These are phyloP conservation scores for Apteryx mantelli DNA, from an alignment of 2,113 vertebrate species.

Conservation along the genomic window DNA sequence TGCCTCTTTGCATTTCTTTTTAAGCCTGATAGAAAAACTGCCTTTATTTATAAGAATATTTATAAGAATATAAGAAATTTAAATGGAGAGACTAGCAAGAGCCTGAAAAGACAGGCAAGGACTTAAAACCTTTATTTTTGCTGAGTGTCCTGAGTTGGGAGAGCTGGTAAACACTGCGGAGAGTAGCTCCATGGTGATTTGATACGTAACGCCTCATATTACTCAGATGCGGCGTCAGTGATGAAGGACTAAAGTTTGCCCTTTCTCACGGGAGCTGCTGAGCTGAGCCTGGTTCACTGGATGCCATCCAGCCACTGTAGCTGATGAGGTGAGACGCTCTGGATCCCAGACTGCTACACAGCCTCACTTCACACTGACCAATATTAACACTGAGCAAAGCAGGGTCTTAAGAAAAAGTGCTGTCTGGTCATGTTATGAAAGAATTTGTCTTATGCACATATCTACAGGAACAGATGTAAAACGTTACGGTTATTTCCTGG, in stretches of 20 bases:
- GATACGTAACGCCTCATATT: fast-evolving
- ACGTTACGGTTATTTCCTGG: not conserved
- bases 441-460: not conserved
- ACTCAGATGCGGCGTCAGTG: not conserved
- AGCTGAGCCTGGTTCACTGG: not conserved
- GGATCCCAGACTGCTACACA: not conserved
- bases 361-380: not conserved
- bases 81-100: not conserved
- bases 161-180: fast-evolving
- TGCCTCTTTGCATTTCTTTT: not conserved
- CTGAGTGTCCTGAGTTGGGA: not conserved
- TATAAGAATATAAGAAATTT: not conserved
- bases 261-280: not conserved
- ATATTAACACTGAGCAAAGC: not conserved
- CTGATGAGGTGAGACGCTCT: not conserved
- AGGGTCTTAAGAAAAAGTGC: not conserved
- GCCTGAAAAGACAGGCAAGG: not conserved
- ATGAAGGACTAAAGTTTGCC: not conserved
- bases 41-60: not conserved
- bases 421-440: not conserved
- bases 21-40: not conserved
- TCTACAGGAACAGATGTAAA: not conserved
- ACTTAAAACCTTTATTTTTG: not conserved
- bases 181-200: not conserved
- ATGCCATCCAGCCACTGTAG: not conserved